Evolutionary conservation across 2,113 vertebrate species (phyloP), one percentile per base, ranked within the genome.

Genomic region (Casuarius casuarius): DNA sequence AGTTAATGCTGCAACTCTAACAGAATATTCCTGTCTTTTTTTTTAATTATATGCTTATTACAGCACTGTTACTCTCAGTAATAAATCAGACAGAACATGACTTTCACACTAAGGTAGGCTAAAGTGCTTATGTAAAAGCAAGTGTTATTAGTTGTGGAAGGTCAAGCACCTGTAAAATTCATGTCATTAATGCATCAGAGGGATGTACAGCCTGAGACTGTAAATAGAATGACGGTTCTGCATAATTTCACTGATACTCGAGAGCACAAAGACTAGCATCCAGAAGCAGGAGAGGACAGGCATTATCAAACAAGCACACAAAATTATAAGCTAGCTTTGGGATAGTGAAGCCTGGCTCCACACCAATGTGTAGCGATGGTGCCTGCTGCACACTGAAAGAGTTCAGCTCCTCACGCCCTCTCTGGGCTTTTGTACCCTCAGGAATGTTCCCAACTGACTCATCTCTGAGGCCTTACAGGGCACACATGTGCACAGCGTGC

Each of bases 1-100:
- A 66, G 74, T 75, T 96, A 96, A 94, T 87, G 93, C 65, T 96
- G 93, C 87, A 94, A 82, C 94, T 82, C 77, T 87, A 89, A 89
- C 66, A 89, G 70, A 89, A 52, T 76, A 66, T 87, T 96, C 72
- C 88, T 81, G 62, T 14, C n/a, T 3, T n/a, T 65, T 22, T 49
- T 51, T 79, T 89, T 5, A 66, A 82, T 87, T 91, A 52, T 70
- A 52, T 66, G 79, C 66, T 94, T 84, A 81, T 72, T 87, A 82
- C 66, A 90, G 75, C 1, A 2, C 40, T 91, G 33, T 66, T 94
- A 66, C 52, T 91, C 62, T 94, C 89, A 84, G 48, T 52, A 72
- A 12, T 72, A 87, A 87, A 73, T 72, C 33, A 68, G 76, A 89
- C 35, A 68, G 76, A 89, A 65, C 5, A 46, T 16, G 6, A 73